Evolutionary conservation across 2,113 vertebrate species (phyloP).

Genomic region (Galbula dea): DNA sequence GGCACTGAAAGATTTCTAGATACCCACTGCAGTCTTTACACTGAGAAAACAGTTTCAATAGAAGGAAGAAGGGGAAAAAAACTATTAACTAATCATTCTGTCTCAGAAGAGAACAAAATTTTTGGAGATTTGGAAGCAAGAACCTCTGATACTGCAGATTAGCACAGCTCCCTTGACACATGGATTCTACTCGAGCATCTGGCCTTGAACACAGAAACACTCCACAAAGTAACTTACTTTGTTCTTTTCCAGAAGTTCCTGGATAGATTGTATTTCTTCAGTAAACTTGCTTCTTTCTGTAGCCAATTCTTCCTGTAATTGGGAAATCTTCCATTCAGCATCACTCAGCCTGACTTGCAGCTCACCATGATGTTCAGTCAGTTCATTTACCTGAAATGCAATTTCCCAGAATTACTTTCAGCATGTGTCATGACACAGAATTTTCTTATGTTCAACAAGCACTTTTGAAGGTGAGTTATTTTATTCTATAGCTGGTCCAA

Average conservation of each 20-base stretch:
- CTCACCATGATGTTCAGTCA: slow-evolving; percentile 14
- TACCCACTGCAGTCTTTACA: neutral
- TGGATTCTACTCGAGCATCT: neutral
- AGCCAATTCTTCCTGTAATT: slow-evolving; percentile 52
- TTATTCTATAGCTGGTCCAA: neutral
- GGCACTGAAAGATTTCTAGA: neutral
- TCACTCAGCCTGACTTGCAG: slow-evolving; percentile 58
- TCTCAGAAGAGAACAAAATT: neutral
- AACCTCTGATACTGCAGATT: neutral
- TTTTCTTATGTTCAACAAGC: neutral
- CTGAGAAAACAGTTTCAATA: neutral
- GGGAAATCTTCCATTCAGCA: slow-evolving; percentile 14
- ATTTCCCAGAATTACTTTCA: neutral
- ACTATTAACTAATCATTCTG: neutral
- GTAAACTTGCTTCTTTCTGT: slow-evolving; percentile 65
- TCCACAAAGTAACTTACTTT: slow-evolving; percentile 47
- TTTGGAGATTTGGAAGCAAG: neutral
- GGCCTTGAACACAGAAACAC: neutral
- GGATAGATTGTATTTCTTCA: slow-evolving; percentile 44
- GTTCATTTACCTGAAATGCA: slow-evolving; percentile 67
- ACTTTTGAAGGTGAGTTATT: neutral
- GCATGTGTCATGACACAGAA: neutral
- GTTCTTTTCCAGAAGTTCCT: slow-evolving; percentile 49
- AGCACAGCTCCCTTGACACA: neutral
- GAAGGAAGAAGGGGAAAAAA: neutral